Percentiles rank a stretch among this genome's conserved stretches.
These are phyloP conservation scores for Calycopis cecrops DNA, from an alignment of 1,140 invertebrate species.

Conservation along the genomic window DNA sequence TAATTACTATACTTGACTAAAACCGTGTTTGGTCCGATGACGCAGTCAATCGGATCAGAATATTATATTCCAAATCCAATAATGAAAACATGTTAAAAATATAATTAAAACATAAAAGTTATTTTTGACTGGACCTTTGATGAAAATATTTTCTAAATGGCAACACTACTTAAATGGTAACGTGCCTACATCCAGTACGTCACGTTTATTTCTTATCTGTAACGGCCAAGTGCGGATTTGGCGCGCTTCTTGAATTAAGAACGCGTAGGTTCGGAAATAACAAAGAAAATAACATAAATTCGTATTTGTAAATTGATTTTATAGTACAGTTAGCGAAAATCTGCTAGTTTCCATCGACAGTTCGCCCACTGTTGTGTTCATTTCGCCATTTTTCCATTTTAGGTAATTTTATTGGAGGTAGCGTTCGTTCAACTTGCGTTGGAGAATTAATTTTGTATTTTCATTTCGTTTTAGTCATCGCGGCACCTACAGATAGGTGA, in stretches of 20 bases:
- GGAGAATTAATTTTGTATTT: constrained; percentile 4
- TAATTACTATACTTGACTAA: no score
- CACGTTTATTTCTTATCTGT: constrained; percentile 4
- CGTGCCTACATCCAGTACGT: background rate
- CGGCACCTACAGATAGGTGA: no score
- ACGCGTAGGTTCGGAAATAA: constrained; percentile 22
- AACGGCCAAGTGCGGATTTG: constrained; percentile 1
- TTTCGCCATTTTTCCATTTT: constrained; percentile 47
- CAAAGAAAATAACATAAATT: constrained; percentile 19
- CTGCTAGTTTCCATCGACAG: constrained; percentile 34
- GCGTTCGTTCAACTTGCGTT: constrained; percentile 15
- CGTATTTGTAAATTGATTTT: constrained; percentile 33
- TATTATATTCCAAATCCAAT: no score
- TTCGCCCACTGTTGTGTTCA: constrained; percentile 35
- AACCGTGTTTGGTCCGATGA: no score
- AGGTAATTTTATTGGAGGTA: constrained; percentile 47
- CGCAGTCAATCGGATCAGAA: no score
- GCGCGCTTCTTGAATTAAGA: constrained; percentile 5
- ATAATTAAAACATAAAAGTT: no score
- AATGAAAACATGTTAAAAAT: no score
- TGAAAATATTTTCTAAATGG: background rate
- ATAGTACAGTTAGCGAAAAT: constrained; percentile 48
- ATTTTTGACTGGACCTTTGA: no score
- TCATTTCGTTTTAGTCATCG: background rate
- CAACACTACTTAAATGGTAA: constrained; percentile 1